phyloP scores from a whole-genome alignment of 92 coral and sea anemone species.

The Porites rus region DNA sequence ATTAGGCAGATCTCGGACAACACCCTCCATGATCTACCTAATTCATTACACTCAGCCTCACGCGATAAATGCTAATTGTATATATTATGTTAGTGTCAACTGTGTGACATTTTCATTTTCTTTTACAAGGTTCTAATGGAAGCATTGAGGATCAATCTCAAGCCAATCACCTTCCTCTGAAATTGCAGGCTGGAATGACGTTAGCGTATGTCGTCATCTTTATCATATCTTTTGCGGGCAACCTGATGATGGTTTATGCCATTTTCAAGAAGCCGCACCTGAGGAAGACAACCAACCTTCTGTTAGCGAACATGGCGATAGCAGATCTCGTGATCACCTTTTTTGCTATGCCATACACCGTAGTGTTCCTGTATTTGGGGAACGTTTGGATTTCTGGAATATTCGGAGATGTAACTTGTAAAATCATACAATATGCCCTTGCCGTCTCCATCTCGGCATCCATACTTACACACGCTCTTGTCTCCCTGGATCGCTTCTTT shows the following conservation, averaged over 20 bases:
- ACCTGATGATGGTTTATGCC: conserved; percentile 41
- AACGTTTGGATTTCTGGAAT: conserved; percentile 77
- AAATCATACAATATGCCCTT: conserved; percentile 66
- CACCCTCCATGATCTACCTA: too few relatives aligned
- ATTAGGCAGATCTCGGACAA: too few relatives aligned
- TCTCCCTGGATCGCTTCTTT: conserved; percentile 76
- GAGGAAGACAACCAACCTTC: conserved; percentile 44
- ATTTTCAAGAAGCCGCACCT: conserved; percentile 43
- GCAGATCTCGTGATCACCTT: conserved; percentile 84
- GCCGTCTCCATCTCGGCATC: conserved; percentile 82
- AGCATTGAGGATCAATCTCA: neutral
- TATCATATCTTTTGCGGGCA: conserved; percentile 48
- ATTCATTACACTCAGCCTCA: too few relatives aligned
- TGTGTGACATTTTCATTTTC: neutral
- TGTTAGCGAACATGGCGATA: conserved; percentile 79
- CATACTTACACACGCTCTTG: conserved; percentile 66
- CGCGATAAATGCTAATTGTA: neutral
- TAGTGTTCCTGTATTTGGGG: conserved; percentile 52
- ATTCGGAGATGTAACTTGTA: conserved; percentile 74
- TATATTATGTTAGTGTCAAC: neutral
- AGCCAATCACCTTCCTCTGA: neutral
- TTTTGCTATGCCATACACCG: conserved; percentile 73
- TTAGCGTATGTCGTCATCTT: conserved; percentile 58
- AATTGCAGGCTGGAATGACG: conserved; percentile 50
- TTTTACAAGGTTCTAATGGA: conserved; percentile 30